phyloP scores from a whole-genome alignment of 2,113 vertebrate genomes.

The Amphilophus citrinellus region DNA sequence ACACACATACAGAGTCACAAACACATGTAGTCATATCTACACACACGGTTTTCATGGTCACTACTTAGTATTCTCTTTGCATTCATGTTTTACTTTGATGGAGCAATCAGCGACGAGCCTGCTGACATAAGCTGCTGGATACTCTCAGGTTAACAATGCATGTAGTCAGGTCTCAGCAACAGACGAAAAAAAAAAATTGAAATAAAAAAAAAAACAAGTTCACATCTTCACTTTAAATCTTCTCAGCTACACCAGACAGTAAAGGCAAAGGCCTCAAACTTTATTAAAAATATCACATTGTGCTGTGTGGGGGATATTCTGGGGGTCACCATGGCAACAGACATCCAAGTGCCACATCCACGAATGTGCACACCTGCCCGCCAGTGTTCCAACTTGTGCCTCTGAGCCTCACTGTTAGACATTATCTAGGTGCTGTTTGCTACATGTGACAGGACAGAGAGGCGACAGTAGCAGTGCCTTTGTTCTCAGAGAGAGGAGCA shows the following conservation, averaged over 20 bases:
- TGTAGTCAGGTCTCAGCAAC: slow-evolving; percentile 4
- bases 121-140: slow-evolving; percentile 18
- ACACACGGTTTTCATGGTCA: slow-evolving; percentile 38
- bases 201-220: slow-evolving; percentile 13
- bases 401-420: slow-evolving; percentile 52
- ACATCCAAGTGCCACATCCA: slow-evolving; percentile 73
- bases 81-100: slow-evolving; percentile 18
- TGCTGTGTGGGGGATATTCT: slow-evolving; percentile 69
- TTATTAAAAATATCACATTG: slow-evolving; percentile 74
- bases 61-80: slow-evolving; percentile 32
- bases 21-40: slow-evolving; percentile 27
- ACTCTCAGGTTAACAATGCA: slow-evolving; percentile 1
- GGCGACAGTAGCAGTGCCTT: slow-evolving; percentile 48
- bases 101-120: slow-evolving; percentile 6
- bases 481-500: slow-evolving; percentile 57
- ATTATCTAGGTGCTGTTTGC: slow-evolving; percentile 48
- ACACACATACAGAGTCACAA: slow-evolving; percentile 35
- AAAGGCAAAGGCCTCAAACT: slow-evolving; percentile 65
- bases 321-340: slow-evolving; percentile 80
- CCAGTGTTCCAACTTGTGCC: slow-evolving; percentile 56
- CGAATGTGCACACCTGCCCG: slow-evolving; percentile 67
- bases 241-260: slow-evolving; percentile 52
- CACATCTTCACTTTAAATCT: slow-evolving; percentile 41
- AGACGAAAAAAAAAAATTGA: neutral
- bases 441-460: slow-evolving; percentile 59